Percentiles rank a stretch among this genome's conserved stretches.
Evolutionary conservation across 2,113 vertebrate species (phyloP).

Genomic region (Peucedramus taeniatus): DNA sequence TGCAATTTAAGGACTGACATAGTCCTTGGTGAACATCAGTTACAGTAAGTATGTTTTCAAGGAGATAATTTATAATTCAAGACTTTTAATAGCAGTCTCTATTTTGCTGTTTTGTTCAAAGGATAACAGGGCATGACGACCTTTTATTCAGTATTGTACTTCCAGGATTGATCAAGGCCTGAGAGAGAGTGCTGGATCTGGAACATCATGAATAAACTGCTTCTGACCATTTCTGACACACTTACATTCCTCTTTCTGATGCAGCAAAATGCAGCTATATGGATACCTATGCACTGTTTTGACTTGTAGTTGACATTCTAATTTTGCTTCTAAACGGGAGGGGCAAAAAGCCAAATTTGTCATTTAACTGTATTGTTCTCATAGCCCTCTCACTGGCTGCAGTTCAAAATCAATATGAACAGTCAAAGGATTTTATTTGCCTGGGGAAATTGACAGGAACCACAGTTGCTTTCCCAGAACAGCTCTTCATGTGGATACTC

Average conservation of each 20-base stretch:
- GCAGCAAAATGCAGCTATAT: not conserved
- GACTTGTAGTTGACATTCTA: not conserved
- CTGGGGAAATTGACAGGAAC: not conserved
- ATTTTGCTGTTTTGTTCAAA: not conserved
- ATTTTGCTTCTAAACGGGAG: not conserved
- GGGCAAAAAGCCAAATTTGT: not conserved
- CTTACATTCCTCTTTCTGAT: not conserved
- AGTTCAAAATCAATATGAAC: constrained; percentile 18
- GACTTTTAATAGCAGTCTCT: not conserved
- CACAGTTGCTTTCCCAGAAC: not conserved
- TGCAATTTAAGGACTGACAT: constrained; percentile 20
- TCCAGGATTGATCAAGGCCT: not conserved
- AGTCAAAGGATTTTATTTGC: not conserved
- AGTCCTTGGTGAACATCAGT: constrained; percentile 13
- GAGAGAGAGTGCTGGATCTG: not conserved
- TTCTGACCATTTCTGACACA: not conserved
- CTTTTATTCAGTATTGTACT: not conserved
- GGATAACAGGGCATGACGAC: not conserved
- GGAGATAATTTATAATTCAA: not conserved
- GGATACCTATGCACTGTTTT: not conserved
- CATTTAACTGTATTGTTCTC: not conserved
- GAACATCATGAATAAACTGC: not conserved
- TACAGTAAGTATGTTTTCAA: constrained; percentile 21
- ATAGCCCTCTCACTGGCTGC: not conserved
- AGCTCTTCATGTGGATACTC: not conserved